These are phyloP conservation scores for Lagorchestes hirsutus DNA, from an alignment of 2,797 vertebrate species.

Conservation along the genomic window DNA sequence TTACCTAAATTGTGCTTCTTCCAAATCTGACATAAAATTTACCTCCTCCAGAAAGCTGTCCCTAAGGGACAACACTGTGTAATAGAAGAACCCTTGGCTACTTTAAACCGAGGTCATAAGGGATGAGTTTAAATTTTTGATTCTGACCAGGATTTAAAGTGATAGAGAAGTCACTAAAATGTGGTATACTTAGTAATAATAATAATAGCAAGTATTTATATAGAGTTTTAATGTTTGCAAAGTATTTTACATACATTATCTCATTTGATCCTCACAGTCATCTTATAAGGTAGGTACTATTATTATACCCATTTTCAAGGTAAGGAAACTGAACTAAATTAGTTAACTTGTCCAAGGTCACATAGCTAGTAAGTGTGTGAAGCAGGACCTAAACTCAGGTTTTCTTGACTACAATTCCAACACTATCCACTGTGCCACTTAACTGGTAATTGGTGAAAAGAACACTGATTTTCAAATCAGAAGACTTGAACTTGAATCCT, in stretches of 20 bases:
- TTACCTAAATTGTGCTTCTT: too few relatives aligned
- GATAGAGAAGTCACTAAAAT: background rate
- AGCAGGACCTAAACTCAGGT: background rate
- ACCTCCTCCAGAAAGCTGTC: too few relatives aligned
- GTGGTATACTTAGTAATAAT: background rate
- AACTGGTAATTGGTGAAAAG: background rate
- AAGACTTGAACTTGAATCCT: background rate
- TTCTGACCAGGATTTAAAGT: too few relatives aligned
- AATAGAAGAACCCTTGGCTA: too few relatives aligned
- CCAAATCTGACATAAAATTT: too few relatives aligned
- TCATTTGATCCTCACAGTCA: background rate
- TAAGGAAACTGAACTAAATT: background rate
- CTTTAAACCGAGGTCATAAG: too few relatives aligned
- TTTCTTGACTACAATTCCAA: background rate
- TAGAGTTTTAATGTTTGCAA: background rate
- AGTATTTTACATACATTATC: background rate
- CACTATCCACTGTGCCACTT: background rate
- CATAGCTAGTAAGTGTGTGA: background rate
- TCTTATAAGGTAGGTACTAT: background rate
- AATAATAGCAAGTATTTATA: background rate
- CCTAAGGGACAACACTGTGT: too few relatives aligned
- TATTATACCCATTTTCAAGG: background rate
- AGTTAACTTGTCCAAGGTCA: background rate
- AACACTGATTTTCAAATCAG: background rate
- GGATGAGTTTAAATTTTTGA: too few relatives aligned